These are phyloP conservation scores for Gnatocerus cornutus DNA, from an alignment of 2,888 invertebrate species.

Conservation along the genomic window DNA sequence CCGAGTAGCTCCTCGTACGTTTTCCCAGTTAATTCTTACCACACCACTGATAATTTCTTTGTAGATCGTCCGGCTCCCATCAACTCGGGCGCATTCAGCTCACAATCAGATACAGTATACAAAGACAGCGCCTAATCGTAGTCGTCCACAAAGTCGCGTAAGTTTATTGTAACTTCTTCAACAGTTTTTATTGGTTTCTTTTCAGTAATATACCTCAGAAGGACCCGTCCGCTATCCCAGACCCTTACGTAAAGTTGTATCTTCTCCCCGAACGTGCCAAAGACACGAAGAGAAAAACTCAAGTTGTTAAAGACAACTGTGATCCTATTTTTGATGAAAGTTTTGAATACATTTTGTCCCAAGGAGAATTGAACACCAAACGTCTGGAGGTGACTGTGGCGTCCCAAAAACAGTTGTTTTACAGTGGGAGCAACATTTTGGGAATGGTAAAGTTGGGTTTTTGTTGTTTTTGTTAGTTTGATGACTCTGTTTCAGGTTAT, in stretches of 20 bases:
- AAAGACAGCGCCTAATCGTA: conserved; percentile 86
- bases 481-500: conserved; percentile 74
- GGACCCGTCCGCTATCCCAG: conserved; percentile 88
- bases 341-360: conserved; percentile 90
- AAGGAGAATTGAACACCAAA: conserved; percentile 84
- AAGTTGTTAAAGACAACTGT: conserved; percentile 89
- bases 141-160: conserved; percentile 93
- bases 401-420: conserved; percentile 89
- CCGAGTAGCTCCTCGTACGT: conserved; percentile 69
- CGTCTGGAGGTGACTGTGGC: conserved; percentile 90
- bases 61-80: conserved; percentile 81
- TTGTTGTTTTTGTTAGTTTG: not conserved
- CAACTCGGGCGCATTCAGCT: conserved; percentile 88
- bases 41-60: conserved; percentile 16
- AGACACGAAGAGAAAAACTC: conserved; percentile 91
- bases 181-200: conserved; percentile 18
- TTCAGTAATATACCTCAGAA: conserved; percentile 68
- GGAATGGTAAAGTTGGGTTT: conserved; percentile 78
- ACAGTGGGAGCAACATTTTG: conserved; percentile 86
- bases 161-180: conserved; percentile 69
- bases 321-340: conserved; percentile 93
- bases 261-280: conserved; percentile 88
- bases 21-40: not conserved
- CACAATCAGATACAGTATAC: conserved; percentile 88
- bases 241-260: conserved; percentile 93